Percentiles rank a stretch among this genome's conserved stretches.
phyloP scores from a whole-genome alignment of 1,140 invertebrate species.

The Solen grandis region DNA sequence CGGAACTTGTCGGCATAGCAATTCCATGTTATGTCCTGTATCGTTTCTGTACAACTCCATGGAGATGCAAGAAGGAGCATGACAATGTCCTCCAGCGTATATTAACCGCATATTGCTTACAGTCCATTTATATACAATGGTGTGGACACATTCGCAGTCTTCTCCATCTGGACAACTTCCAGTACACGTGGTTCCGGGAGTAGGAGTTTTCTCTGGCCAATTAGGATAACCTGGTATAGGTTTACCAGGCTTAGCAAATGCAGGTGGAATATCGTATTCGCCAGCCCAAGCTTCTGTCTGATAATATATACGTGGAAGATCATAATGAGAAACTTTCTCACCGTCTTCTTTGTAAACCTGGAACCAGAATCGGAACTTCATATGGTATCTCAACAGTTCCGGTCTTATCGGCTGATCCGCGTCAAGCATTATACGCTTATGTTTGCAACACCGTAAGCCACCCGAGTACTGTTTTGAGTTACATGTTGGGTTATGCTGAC shows the following conservation, averaged over 20 bases:
- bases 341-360: conserved; percentile 40
- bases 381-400: conserved; percentile 56
- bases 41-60: conserved; percentile 57
- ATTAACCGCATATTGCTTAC: conserved; percentile 52
- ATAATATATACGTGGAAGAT: conserved; percentile 56
- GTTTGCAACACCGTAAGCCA: conserved; percentile 51
- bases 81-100: conserved; percentile 60
- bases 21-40: conserved; percentile 58
- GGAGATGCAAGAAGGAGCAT: conserved; percentile 56
- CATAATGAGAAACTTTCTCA: conserved; percentile 49
- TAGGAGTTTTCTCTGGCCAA: conserved; percentile 51
- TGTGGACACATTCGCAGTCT: conserved; percentile 56
- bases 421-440: conserved; percentile 56
- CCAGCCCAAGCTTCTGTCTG: conserved; percentile 61
- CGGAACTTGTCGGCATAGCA: conserved; percentile 51
- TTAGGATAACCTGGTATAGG: conserved; percentile 53
- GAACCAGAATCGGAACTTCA: conserved; percentile 62
- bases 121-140: conserved; percentile 50
- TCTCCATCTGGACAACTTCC: conserved; percentile 55
- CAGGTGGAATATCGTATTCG: conserved; percentile 60
- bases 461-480: conserved; percentile 55
- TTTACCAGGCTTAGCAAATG: conserved; percentile 52
- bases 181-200: conserved; percentile 55
- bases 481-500: conserved; percentile 56
- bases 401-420: conserved; percentile 55